These are phyloP conservation scores for Centropus unirufus DNA, from an alignment of 2,113 vertebrate genomes.

Conservation along the genomic window DNA sequence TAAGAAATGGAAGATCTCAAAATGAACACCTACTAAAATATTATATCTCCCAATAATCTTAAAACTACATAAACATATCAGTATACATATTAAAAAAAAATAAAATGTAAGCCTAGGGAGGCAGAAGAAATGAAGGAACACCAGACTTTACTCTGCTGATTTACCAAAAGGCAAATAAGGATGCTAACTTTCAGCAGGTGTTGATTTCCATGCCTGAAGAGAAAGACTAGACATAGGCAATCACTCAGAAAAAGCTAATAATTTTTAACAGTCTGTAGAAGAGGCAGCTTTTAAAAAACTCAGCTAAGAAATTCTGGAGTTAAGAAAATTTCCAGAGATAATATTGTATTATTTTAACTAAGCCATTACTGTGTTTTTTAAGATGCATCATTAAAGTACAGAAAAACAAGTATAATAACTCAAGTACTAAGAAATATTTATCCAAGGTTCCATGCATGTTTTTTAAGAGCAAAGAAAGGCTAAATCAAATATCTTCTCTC, in stretches of 20 bases:
- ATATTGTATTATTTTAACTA: neutral
- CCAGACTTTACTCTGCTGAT: neutral
- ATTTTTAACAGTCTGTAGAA: neutral
- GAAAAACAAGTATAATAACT: neutral
- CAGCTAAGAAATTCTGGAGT: neutral
- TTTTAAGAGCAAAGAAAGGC: neutral
- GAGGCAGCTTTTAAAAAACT: neutral
- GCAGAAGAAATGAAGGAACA: neutral
- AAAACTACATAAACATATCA: neutral
- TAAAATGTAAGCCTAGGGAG: neutral
- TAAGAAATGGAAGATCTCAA: neutral
- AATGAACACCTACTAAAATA: neutral
- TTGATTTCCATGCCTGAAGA: neutral
- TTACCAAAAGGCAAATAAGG: neutral
- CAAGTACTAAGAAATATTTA: neutral
- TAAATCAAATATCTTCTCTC: neutral
- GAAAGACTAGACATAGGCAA: neutral
- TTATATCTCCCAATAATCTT: neutral
- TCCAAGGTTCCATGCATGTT: neutral
- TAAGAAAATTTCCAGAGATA: neutral
- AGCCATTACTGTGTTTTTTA: neutral
- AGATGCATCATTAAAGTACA: neutral
- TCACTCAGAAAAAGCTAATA: neutral
- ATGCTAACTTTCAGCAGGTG: neutral
- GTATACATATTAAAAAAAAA: neutral